A percentile compares a stretch with the other conserved stretches of the same genome.
Conservation (phyloP, 2,113 vertebrate species). For the Arothron firmamentum region DNA sequence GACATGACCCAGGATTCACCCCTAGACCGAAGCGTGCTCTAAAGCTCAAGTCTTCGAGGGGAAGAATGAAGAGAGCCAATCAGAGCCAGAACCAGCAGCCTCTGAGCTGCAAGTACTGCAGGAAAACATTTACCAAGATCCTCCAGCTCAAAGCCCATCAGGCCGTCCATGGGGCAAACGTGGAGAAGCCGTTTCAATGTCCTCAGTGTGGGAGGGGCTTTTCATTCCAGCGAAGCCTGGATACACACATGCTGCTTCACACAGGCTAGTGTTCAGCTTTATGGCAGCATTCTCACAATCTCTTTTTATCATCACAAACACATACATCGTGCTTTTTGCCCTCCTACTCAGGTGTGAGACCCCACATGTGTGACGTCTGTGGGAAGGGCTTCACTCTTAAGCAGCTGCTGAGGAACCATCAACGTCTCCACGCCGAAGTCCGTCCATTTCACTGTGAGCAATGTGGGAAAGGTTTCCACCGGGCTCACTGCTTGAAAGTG, state of each 20-base stretch:
- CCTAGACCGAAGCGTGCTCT: conserved; percentile 12
- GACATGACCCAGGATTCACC: conserved; percentile 3
- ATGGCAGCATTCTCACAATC: neutral
- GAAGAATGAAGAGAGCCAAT: conserved; percentile 8
- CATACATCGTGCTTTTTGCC: neutral
- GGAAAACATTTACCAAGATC: conserved; percentile 61
- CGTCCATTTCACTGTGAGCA: conserved; percentile 61
- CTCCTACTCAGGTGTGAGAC: conserved; percentile 52
- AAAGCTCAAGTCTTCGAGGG: conserved; percentile 28
- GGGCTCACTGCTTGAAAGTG: conserved; percentile 65
- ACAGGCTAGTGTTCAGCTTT: conserved; percentile 39
- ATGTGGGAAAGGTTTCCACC: conserved; percentile 70
- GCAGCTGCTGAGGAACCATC: conserved; percentile 64
- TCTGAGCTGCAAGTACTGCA: conserved; percentile 66
- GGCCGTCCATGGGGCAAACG: conserved; percentile 40
- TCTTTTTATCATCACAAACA: neutral
- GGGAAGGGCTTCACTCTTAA: conserved; percentile 67
- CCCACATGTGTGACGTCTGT: conserved; percentile 66
- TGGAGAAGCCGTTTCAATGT: conserved; percentile 58
- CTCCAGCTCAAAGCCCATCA: conserved; percentile 66
- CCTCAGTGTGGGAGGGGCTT: conserved; percentile 60
- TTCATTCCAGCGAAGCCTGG: conserved; percentile 58
- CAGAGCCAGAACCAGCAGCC: conserved; percentile 21
- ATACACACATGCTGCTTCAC: conserved; percentile 65
- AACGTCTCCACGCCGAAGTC: conserved; percentile 53